A percentile compares a stretch with the other conserved stretches of the same genome.
Conservation (phyloP, 2,797 vertebrate species). For the Parambassis ranga region DNA sequence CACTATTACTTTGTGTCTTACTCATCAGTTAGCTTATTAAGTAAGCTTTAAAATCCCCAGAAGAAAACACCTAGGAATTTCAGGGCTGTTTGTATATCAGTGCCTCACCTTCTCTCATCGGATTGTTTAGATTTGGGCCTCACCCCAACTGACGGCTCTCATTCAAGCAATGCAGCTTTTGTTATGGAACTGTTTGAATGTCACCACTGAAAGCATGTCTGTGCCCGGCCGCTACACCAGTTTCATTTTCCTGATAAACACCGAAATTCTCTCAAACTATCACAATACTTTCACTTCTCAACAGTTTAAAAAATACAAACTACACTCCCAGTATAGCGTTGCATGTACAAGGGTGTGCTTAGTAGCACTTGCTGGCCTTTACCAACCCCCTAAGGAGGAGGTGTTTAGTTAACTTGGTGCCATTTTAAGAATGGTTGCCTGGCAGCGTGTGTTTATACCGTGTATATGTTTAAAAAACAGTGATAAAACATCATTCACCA, state of each 20-base stretch:
- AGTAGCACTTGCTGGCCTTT: slow-evolving; percentile 17
- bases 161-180: slow-evolving; percentile 37
- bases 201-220: slow-evolving; percentile 12
- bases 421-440: slow-evolving; percentile 24
- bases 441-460: slow-evolving; percentile 27
- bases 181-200: slow-evolving; percentile 15
- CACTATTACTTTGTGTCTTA: slow-evolving; percentile 49
- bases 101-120: slow-evolving; percentile 26
- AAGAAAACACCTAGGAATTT: slow-evolving; percentile 55
- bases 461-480: slow-evolving; percentile 35
- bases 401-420: slow-evolving; percentile 18
- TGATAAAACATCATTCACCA: slow-evolving; percentile 37
- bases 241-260: slow-evolving; percentile 2
- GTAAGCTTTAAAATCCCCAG: slow-evolving; percentile 49
- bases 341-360: slow-evolving; percentile 6
- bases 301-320: background rate
- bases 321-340: background rate
- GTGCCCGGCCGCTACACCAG: background rate
- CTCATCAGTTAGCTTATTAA: slow-evolving; percentile 62
- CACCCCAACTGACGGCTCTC: slow-evolving; percentile 62
- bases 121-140: slow-evolving; percentile 62
- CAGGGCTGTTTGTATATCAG: slow-evolving; percentile 28
- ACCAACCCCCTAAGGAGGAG: slow-evolving; percentile 41
- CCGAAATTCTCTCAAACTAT: too few relatives aligned
- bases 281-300: background rate